Percentiles rank a stretch among this genome's conserved stretches.
phyloP scores from a whole-genome alignment of 2,797 vertebrate genomes.

The Mormyrus hasselquistii region DNA sequence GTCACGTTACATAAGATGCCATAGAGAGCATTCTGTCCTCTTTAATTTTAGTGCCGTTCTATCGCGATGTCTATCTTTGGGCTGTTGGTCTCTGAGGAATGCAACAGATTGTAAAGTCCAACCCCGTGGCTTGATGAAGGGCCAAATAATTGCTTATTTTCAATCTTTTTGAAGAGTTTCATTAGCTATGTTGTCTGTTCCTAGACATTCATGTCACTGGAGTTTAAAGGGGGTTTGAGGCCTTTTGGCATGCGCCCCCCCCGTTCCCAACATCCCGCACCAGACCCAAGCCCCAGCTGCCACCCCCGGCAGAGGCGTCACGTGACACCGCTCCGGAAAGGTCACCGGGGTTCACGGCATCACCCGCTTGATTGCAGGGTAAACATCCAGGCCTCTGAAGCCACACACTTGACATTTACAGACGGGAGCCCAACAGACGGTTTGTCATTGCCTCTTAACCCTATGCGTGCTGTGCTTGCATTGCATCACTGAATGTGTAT shows the following conservation, averaged over 20 bases:
- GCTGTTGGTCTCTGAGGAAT: constrained; percentile 5
- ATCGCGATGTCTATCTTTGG: neutral
- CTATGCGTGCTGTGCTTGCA: neutral
- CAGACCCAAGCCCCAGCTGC: neutral
- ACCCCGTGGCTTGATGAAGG: neutral
- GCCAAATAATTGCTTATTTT: neutral
- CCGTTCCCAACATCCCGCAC: neutral
- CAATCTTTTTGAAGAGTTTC: neutral
- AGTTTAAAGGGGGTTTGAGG: neutral
- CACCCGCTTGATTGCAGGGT: neutral
- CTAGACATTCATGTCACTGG: neutral
- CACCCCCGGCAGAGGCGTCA: neutral
- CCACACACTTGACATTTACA: constrained; percentile 20
- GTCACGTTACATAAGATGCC: neutral
- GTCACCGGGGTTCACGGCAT: constrained; percentile 10
- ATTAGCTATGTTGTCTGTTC: neutral
- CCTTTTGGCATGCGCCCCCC: neutral
- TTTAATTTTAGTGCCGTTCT: neutral
- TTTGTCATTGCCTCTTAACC: neutral
- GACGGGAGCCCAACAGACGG: neutral
- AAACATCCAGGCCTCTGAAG: constrained; percentile 11
- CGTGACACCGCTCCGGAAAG: constrained; percentile 15
- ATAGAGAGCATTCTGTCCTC: neutral
- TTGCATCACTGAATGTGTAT: neutral
- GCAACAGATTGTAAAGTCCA: neutral